Base-by-base conservation (phyloP, 2,888 invertebrate species). In the Hydriomena furcata region DNA sequence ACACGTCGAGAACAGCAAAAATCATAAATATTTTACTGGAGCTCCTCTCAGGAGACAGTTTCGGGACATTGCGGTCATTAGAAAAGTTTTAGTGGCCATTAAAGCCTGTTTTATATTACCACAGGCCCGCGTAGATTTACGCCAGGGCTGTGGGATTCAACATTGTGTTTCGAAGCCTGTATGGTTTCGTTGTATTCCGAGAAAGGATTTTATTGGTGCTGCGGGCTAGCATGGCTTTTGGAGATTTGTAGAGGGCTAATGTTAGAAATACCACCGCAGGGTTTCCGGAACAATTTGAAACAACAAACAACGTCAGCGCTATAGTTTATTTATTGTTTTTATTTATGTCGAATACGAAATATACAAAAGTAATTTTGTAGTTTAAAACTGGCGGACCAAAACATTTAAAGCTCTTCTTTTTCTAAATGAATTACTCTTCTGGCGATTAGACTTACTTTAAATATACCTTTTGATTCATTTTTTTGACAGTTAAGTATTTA, bases 61-160 rank as follows among this genome's bases (percentile, higher is more conserved):
- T 80, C 68, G 77, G 81, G 79, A 72, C 81, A 68, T 75, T 61
- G 71, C 60, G 79, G 79, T 82, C 83, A 83, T 83, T 83, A 83
- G 77, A 80, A 79, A 82, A 82, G 82, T 84, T 82, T 82, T 84
- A 84, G 82, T 79, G 77, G 77, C 82, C 75, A 82, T 83, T 82
- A 82, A 72, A 46, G 76, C 60, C 66, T 73, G 79, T 77, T 83
- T 80, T 82, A 81, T 82, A 81, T 76, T 77, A 79, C 78, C 72
- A 63, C 60, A 46, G 70, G 55, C 57, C 37, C 58, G 58, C 60
- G 65, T 60, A 70, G 74, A 74, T 80, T 80, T 78, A 79, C 69
- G 70, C 58, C 56, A 65, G 31, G n/a, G 11, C 21, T 28, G 55
- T 60, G 61, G 67, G 64, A 48, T 55, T 47, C 48, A 37, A 28